Percentiles rank a stretch among this genome's conserved stretches.
phyloP scores from a whole-genome alignment of 2,888 invertebrate genomes.

The Lithophane socia region DNA sequence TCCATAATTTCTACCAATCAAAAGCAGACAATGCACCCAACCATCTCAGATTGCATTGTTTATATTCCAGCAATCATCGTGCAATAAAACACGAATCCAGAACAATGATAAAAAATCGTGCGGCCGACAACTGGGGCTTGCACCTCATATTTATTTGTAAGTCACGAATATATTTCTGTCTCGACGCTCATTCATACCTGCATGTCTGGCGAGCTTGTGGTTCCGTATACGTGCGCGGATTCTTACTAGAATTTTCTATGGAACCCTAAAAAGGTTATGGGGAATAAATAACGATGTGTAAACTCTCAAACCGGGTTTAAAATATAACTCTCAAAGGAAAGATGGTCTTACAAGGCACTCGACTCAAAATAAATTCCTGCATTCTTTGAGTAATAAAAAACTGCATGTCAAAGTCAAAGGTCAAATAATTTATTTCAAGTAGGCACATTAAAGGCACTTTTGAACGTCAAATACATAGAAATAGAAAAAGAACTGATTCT shows the following conservation, averaged over 20 bases:
- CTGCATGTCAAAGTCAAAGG: too few relatives aligned
- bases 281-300: neutral
- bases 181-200: constrained; percentile 71
- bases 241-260: constrained; percentile 6
- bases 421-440: too few relatives aligned
- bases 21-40: constrained; percentile 23
- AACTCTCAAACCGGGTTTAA: constrained; percentile 2
- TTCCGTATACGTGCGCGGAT: constrained; percentile 33
- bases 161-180: constrained; percentile 69
- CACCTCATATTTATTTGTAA: constrained; percentile 63
- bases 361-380: neutral
- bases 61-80: constrained; percentile 44
- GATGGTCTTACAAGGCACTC: neutral
- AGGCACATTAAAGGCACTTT: too few relatives aligned
- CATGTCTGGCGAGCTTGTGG: constrained; percentile 50
- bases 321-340: neutral
- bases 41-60: constrained; percentile 38
- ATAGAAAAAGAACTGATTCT: too few relatives aligned
- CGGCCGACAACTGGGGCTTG: constrained; percentile 37
- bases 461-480: too few relatives aligned
- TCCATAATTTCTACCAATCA: constrained; percentile 34
- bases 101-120: constrained; percentile 40
- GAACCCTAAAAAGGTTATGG: constrained; percentile 22
- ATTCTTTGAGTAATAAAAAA: neutral
- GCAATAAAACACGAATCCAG: constrained; percentile 33